These are phyloP conservation scores for Pseudomugil tenellus DNA, from an alignment of 2,797 vertebrate genomes.

Conservation along the genomic window DNA sequence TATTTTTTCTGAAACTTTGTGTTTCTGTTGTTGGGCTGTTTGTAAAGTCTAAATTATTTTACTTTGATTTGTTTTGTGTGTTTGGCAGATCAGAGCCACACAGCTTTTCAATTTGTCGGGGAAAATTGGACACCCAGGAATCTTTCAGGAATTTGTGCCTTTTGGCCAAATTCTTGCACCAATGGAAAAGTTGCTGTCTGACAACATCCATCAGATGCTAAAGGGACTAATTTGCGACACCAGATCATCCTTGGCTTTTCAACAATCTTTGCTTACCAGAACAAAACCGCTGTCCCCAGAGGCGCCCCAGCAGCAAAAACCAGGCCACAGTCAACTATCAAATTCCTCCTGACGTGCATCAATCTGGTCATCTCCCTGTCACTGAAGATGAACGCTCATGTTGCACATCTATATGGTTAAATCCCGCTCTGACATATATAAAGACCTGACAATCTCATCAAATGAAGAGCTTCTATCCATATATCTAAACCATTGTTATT, in stretches of 20 bases:
- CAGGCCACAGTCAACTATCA: constrained; percentile 50
- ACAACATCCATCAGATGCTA: constrained; percentile 40
- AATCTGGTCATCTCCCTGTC: constrained; percentile 34
- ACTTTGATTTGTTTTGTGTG: no score
- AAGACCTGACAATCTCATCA: constrained; percentile 63
- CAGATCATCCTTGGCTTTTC: constrained; percentile 57
- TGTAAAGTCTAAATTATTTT: neutral
- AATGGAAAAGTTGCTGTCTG: constrained; percentile 30
- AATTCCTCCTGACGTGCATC: constrained; percentile 41
- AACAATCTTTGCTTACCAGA: constrained; percentile 47
- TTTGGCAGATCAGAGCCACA: neutral
- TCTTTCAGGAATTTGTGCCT: constrained; percentile 45
- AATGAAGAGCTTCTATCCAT: constrained; percentile 51
- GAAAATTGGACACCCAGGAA: constrained; percentile 55
- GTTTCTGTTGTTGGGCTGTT: neutral
- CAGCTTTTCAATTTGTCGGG: constrained; percentile 6
- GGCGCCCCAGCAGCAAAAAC: constrained; percentile 32
- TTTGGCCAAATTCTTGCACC: constrained; percentile 50
- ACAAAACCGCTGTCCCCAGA: constrained; percentile 24
- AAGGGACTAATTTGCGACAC: constrained; percentile 44
- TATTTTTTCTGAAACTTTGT: neutral
- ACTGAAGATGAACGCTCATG: constrained; percentile 47
- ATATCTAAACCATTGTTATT: constrained; percentile 52
- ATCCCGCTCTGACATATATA: constrained; percentile 59
- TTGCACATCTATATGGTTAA: constrained; percentile 54